phyloP scores from a whole-genome alignment of 2,797 vertebrate species.

The Acrossocheilus fasciatus region DNA sequence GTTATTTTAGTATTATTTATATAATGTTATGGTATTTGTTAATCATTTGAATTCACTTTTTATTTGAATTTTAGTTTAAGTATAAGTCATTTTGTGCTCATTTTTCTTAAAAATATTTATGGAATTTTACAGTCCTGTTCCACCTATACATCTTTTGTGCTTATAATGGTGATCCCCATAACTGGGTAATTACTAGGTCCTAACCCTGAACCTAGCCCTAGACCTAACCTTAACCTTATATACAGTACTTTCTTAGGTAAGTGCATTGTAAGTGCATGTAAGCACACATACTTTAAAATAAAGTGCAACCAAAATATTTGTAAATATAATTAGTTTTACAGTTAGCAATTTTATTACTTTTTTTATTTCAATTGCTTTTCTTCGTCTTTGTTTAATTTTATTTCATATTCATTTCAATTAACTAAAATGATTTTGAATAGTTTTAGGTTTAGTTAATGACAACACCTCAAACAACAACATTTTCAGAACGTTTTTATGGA shows the following conservation, averaged over 20 bases:
- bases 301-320: background rate
- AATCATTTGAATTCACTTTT: background rate
- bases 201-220: background rate
- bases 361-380: background rate
- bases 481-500: background rate
- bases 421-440: background rate
- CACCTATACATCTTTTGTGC: background rate
- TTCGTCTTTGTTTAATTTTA: background rate
- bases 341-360: background rate
- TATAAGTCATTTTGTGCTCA: background rate
- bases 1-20: background rate
- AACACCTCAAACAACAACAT: background rate
- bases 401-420: background rate
- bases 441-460: background rate
- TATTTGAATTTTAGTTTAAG: background rate
- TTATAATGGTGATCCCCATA: background rate
- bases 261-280: background rate
- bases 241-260: background rate
- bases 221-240: background rate
- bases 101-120: background rate
- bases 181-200: background rate
- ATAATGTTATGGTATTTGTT: background rate
- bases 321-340: background rate
- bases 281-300: background rate
- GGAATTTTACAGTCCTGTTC: background rate